phyloP scores from a whole-genome alignment of 2,797 vertebrate genomes.

The Okamejei kenojei region DNA sequence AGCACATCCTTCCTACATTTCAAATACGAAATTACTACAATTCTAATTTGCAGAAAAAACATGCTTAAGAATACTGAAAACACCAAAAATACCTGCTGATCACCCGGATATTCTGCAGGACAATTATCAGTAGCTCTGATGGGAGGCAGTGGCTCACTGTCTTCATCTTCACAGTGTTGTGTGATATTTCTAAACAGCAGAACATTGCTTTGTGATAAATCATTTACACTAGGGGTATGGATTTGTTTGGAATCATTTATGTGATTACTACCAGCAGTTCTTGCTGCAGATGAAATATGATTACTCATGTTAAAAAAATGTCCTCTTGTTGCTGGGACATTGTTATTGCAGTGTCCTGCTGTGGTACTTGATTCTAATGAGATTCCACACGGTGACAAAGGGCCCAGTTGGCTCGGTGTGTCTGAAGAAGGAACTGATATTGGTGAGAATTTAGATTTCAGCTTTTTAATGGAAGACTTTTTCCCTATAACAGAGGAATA shows the following conservation, averaged over 20 bases:
- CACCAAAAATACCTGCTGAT: not conserved
- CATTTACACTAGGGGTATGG: not conserved
- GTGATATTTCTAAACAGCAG: not conserved
- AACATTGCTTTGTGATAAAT: not conserved
- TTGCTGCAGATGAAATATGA: not conserved
- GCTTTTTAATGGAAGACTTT: conserved; percentile 11
- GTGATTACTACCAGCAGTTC: not conserved
- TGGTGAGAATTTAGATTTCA: conserved; percentile 26
- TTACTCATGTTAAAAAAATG: not conserved
- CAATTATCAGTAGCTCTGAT: not conserved
- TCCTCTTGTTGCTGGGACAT: not conserved
- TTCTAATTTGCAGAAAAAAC: not conserved
- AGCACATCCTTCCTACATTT: too few species aligned
- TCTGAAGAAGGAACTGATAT: not conserved
- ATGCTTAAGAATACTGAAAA: not conserved
- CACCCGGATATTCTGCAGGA: not conserved
- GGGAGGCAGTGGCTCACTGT: not conserved
- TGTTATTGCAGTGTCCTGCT: not conserved
- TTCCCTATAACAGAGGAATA: not conserved
- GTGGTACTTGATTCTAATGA: not conserved
- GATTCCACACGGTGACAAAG: not conserved
- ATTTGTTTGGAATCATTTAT: conserved; percentile 22
- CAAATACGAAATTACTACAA: not conserved
- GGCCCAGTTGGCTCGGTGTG: not conserved
- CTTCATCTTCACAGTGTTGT: conserved; percentile 19